phyloP scores from a whole-genome alignment of 2,113 vertebrate genomes.

The Vulpes lagopus region DNA sequence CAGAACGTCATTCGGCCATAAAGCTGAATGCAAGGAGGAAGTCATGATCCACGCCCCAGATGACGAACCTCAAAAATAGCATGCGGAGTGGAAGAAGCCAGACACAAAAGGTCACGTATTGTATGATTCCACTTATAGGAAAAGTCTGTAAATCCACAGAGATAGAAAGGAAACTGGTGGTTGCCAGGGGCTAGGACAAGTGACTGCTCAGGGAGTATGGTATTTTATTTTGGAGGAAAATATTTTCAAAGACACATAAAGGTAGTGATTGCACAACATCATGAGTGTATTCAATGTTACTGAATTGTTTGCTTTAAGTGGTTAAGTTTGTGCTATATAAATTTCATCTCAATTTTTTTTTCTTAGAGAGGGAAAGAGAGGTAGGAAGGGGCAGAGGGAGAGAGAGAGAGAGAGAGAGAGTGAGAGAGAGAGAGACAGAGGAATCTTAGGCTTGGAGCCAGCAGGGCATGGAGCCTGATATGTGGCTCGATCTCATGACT shows the following conservation, averaged over 20 bases:
- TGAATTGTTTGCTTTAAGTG: neutral
- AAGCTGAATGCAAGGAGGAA: neutral
- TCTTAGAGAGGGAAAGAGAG: neutral
- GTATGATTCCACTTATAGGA: neutral
- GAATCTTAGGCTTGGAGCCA: neutral
- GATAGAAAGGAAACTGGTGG: neutral
- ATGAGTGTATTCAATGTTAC: neutral
- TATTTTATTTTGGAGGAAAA: neutral
- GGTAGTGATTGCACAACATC: neutral
- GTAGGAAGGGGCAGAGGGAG: neutral
- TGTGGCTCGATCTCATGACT: neutral
- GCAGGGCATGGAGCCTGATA: neutral
- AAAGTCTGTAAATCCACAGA: neutral
- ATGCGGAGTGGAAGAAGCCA: neutral
- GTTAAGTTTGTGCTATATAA: neutral
- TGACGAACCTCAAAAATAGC: neutral
- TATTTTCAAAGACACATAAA: neutral
- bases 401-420: neutral
- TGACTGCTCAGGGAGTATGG: neutral
- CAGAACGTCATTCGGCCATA: neutral
- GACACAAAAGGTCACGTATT: neutral
- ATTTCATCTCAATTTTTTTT: neutral
- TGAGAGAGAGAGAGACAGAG: neutral
- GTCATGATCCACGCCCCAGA: neutral
- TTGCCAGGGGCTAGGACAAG: neutral